Evolutionary conservation across 2,888 invertebrate genomes (phyloP).

Genomic region (Tetragnatha montana): DNA sequence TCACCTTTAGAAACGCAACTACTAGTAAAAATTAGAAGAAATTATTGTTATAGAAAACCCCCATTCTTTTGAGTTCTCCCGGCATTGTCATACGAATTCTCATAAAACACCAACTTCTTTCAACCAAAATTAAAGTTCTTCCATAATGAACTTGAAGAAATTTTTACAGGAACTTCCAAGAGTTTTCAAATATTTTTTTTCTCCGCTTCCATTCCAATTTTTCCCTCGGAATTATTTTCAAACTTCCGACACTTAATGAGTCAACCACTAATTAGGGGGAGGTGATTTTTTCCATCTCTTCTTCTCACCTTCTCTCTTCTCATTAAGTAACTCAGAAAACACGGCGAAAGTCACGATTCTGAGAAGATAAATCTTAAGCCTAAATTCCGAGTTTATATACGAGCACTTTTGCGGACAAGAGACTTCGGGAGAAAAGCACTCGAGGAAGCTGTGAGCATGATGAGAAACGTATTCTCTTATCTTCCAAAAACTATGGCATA

Average conservation of each 20-base stretch:
- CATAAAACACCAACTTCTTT: too few relatives aligned
- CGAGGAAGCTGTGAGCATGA: too few relatives aligned
- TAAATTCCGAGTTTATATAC: not conserved
- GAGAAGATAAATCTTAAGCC: not conserved
- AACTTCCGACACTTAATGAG: not conserved
- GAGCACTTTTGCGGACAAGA: not conserved
- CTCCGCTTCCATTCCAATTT: not conserved
- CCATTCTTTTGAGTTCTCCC: too few relatives aligned
- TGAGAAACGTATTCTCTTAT: too few relatives aligned
- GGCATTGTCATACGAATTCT: too few relatives aligned
- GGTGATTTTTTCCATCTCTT: not conserved
- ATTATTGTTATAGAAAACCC: too few relatives aligned
- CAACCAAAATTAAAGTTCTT: too few relatives aligned
- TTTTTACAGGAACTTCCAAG: not conserved
- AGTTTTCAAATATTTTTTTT: not conserved
- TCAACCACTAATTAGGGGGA: not conserved
- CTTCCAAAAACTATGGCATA: too few relatives aligned
- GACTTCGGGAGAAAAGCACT: not conserved
- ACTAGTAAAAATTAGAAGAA: too few relatives aligned
- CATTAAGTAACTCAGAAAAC: not conserved
- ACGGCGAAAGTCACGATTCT: not conserved
- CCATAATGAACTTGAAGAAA: too few relatives aligned
- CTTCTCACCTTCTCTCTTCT: not conserved
- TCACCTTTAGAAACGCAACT: too few relatives aligned
- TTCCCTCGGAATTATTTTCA: not conserved